A percentile compares a stretch with the other conserved stretches of the same genome.
phyloP scores from a whole-genome alignment of 2,113 vertebrate species.

The Tringa solitaria region DNA sequence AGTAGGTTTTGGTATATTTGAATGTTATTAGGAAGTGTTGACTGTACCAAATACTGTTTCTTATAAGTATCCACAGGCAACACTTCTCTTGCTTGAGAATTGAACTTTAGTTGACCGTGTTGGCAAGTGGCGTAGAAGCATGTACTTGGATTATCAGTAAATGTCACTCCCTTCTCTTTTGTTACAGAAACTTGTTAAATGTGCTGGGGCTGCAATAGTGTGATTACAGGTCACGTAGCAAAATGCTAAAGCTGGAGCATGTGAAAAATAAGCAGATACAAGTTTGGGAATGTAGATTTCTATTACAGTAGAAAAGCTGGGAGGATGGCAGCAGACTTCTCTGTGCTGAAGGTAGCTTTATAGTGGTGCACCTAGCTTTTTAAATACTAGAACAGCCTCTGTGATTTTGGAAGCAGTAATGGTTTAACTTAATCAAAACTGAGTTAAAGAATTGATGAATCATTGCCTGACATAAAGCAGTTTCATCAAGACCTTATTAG shows the following conservation, averaged over 20 bases:
- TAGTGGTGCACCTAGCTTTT: background rate
- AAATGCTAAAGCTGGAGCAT: conserved; percentile 12
- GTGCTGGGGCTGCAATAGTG: background rate
- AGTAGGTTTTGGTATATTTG: background rate
- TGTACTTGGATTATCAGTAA: conserved; percentile 27
- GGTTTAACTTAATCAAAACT: background rate
- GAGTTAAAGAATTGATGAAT: background rate
- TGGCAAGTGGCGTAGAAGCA: background rate
- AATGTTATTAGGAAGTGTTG: background rate
- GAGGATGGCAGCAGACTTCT: background rate
- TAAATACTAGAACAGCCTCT: background rate
- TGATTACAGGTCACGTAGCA: conserved; percentile 24
- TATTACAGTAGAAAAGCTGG: background rate
- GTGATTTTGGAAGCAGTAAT: background rate
- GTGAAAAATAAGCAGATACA: conserved; percentile 1
- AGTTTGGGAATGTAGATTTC: background rate
- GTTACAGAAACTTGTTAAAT: conserved; percentile 30
- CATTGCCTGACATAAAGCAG: background rate
- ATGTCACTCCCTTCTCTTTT: background rate
- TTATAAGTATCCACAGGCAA: background rate
- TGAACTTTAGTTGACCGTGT: conserved; percentile 14
- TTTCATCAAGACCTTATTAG: background rate
- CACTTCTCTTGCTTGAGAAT: background rate
- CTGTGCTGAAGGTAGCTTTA: background rate
- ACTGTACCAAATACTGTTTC: background rate